Percentiles rank a stretch among this genome's conserved stretches.
Conservation (phyloP, 1,140 invertebrate species). For the Calycopis cecrops region DNA sequence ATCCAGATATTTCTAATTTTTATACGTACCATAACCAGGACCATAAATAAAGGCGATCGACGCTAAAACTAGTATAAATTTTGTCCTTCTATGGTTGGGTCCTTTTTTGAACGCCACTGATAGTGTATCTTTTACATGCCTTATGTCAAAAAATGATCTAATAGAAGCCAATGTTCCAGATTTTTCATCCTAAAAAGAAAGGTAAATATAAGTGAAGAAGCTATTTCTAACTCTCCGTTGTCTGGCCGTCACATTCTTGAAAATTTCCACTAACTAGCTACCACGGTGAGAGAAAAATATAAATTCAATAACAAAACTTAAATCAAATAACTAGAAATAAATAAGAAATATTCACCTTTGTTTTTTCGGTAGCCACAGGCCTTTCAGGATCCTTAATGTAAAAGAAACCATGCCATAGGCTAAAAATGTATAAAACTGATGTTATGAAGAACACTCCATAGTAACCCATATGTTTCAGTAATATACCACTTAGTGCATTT, state of each 20-base stretch:
- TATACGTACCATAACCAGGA: conserved; percentile 76
- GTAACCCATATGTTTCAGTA: conserved; percentile 82
- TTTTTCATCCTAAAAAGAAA: conserved; percentile 38
- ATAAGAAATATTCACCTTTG: conserved; percentile 29
- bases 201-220: neutral
- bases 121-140: conserved; percentile 63
- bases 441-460: conserved; percentile 86
- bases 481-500: conserved; percentile 82
- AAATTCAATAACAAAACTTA: no score
- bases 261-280: no score
- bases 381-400: conserved; percentile 78
- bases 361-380: conserved; percentile 28
- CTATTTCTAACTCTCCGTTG: no score
- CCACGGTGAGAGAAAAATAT: no score
- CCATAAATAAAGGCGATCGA: conserved; percentile 63
- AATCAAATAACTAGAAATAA: no score
- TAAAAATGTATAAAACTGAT: conserved; percentile 81
- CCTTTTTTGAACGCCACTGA: conserved; percentile 65
- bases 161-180: conserved; percentile 38
- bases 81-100: conserved; percentile 51
- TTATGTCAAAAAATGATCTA: conserved; percentile 66
- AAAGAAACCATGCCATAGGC: conserved; percentile 81
- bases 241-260: no score
- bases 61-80: conserved; percentile 49
- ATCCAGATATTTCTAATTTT: conserved; percentile 16